Percentiles rank a stretch among this genome's conserved stretches.
Conservation (phyloP, 2,888 invertebrate genomes). For the Oscheius myriophilus region DNA sequence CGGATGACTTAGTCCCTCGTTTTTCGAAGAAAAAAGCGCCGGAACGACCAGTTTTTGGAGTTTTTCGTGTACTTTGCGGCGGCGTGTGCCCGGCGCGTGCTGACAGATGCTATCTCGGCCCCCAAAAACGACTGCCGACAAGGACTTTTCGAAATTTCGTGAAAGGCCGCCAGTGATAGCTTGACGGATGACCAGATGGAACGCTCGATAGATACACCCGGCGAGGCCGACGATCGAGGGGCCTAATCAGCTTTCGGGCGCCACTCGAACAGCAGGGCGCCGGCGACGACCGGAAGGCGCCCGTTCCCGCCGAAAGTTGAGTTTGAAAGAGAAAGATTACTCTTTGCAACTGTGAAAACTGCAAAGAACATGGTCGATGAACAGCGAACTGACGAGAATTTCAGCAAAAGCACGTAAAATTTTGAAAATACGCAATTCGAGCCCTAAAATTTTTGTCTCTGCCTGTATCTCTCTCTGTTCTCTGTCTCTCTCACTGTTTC, state of each 20-base stretch:
- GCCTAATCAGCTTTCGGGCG: conserved; percentile 21
- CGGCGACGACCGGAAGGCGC: conserved; percentile 8
- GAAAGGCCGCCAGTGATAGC: conserved; percentile 21
- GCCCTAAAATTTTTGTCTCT: too few relatives aligned
- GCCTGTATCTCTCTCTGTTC: too few relatives aligned
- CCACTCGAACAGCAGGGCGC: conserved; percentile 8
- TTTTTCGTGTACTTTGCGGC: too few relatives aligned
- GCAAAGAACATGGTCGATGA: not conserved
- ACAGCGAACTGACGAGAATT: conserved; percentile 9
- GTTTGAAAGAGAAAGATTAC: not conserved
- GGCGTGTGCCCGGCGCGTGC: conserved; percentile 19
- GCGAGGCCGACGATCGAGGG: conserved; percentile 5
- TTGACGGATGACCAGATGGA: conserved; percentile 23
- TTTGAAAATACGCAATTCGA: too few relatives aligned
- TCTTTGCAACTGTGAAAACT: not conserved
- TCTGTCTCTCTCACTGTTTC: too few relatives aligned
- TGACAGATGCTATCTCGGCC: not conserved
- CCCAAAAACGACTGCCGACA: conserved; percentile 24
- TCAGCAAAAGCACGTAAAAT: not conserved
- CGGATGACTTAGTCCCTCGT: too few relatives aligned
- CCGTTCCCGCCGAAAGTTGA: not conserved
- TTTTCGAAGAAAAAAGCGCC: too few relatives aligned
- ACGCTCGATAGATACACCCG: not conserved
- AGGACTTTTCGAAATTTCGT: conserved; percentile 27
- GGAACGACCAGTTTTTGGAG: too few relatives aligned